Conservation (phyloP, 2,888 invertebrate genomes). For the Prostheceraeus crozeri region DNA sequence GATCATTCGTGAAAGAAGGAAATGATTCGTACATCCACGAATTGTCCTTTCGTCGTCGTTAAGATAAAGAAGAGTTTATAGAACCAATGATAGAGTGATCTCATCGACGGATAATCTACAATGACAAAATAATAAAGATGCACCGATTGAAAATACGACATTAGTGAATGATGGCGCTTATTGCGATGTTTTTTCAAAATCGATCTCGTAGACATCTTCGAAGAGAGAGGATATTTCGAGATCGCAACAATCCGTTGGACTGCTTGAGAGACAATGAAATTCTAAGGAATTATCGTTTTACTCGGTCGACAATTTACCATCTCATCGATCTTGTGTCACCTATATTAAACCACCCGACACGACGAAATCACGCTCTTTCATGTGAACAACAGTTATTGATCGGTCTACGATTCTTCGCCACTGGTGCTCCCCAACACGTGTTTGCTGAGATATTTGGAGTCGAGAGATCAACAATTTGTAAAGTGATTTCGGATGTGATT, state of each 20-base stretch:
- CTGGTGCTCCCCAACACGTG: constrained; percentile 6
- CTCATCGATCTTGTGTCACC: constrained; percentile 13
- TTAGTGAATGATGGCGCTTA: constrained; percentile 25
- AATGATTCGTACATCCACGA: no score
- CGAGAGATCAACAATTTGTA: constrained; percentile 11
- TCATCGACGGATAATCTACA: no score
- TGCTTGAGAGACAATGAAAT: background rate
- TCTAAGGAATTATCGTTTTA: background rate
- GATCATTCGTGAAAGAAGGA: no score
- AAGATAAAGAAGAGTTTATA: no score
- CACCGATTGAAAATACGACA: no score
- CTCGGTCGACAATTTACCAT: background rate
- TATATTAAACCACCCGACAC: constrained; percentile 10
- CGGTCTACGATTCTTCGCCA: constrained; percentile 9
- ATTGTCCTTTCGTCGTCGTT: no score
- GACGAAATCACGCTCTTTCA: background rate
- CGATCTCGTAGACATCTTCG: background rate
- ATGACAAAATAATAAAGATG: no score
- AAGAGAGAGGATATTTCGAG: constrained; percentile 1
- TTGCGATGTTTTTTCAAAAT: constrained; percentile 34
- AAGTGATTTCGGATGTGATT: constrained; percentile 2
- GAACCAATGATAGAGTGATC: no score
- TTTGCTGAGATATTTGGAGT: constrained; percentile 25
- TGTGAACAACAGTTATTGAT: constrained; percentile 11
- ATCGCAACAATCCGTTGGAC: constrained; percentile 1